A percentile compares a stretch with the other conserved stretches of the same genome.
Evolutionary conservation across 2,888 invertebrate genomes (phyloP).

Genomic region (Drosophila infuscata): DNA sequence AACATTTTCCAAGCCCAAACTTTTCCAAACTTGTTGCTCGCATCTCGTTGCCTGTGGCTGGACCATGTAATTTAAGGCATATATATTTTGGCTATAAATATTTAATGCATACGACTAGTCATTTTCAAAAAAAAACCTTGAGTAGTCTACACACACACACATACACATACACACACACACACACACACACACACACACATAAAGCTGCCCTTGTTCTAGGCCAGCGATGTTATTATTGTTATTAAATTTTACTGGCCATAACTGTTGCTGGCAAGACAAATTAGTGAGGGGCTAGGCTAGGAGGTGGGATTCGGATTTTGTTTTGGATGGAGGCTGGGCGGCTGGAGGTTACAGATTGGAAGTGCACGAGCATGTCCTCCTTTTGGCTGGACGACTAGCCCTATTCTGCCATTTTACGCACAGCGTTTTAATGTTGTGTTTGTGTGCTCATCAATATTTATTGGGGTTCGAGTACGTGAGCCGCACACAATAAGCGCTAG

Average conservation of each 20-base stretch:
- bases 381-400: slow-evolving; percentile 20
- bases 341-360: slow-evolving; percentile 1
- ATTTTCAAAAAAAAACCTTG: slow-evolving; percentile 47
- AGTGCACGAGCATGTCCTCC: slow-evolving; percentile 4
- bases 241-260: slow-evolving; percentile 80
- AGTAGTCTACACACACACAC: slow-evolving; percentile 2
- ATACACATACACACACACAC: slow-evolving; percentile 17
- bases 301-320: background rate
- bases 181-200: slow-evolving; percentile 28
- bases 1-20: background rate
- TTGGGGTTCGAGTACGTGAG: slow-evolving; percentile 79
- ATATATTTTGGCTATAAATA: slow-evolving; percentile 71
- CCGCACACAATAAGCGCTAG: slow-evolving; percentile 65
- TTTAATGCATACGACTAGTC: slow-evolving; percentile 70
- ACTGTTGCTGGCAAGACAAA: slow-evolving; percentile 74
- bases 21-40: background rate
- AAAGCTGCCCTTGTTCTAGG: slow-evolving; percentile 60
- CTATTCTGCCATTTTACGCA: slow-evolving; percentile 60
- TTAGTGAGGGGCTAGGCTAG: slow-evolving; percentile 36
- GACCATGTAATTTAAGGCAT: slow-evolving; percentile 60
- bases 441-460: slow-evolving; percentile 81
- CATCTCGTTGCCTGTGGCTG: slow-evolving; percentile 17
- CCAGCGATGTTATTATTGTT: slow-evolving; percentile 74
- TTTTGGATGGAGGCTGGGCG: too few relatives aligned
- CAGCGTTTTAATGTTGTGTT: slow-evolving; percentile 77